These are phyloP conservation scores for Helicoverpa zea DNA, from an alignment of 1,140 invertebrate species.

Conservation along the genomic window DNA sequence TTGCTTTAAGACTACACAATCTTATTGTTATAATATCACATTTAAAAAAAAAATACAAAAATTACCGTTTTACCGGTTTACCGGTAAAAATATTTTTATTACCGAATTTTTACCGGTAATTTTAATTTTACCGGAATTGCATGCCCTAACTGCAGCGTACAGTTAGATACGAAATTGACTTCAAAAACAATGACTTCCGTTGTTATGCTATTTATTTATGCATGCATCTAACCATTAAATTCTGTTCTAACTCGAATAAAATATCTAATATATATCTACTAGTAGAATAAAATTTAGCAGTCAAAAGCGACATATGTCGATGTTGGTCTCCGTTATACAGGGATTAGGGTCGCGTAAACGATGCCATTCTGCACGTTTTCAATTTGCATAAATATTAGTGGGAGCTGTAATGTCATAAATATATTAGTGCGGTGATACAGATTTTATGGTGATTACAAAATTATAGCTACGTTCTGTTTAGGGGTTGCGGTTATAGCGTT, in stretches of 20 bases:
- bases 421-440: conserved; percentile 85
- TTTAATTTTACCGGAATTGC: too few relatives aligned
- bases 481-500: conserved; percentile 55
- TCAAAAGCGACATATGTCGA: conserved; percentile 70
- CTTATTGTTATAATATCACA: too few relatives aligned
- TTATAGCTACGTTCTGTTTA: conserved; percentile 68
- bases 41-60: too few relatives aligned
- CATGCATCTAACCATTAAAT: background rate
- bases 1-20: too few relatives aligned
- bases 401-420: conserved; percentile 83
- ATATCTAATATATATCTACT: conserved; percentile 35
- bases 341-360: conserved; percentile 81
- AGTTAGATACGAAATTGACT: too few relatives aligned
- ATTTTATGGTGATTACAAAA: conserved; percentile 86
- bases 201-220: background rate
- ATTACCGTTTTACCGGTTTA: too few relatives aligned
- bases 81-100: too few relatives aligned
- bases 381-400: conserved; percentile 87
- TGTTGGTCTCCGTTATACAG: conserved; percentile 59
- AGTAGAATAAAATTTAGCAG: conserved; percentile 41
- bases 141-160: too few relatives aligned
- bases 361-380: conserved; percentile 83
- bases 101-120: too few relatives aligned
- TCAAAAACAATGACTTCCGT: background rate
- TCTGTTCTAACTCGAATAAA: conserved; percentile 1